Evolutionary conservation across 2,797 vertebrate species (phyloP), one percentile per base, ranked within the genome.

Genomic region (Smutsia gigantea): DNA sequence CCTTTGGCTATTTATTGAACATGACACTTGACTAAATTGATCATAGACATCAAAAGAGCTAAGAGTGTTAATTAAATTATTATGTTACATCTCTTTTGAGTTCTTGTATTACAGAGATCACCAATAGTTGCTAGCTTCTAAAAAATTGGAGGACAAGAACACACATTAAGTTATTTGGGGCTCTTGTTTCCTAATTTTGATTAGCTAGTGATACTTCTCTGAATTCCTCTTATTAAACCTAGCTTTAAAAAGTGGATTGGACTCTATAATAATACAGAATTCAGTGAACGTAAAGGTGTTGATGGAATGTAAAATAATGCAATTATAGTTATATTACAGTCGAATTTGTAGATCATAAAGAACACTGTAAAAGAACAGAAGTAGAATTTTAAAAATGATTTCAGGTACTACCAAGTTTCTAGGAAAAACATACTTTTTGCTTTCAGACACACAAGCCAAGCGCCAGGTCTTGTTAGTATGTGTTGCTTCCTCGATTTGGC

Each of bases 61-160:
- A 69, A 86, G 55, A 77, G 49, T 92, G 17, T 84, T 94, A 87
- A 95, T 84, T 94, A 87, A 95, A 92, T 97, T 97, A 87, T 90
- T 97, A 72, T 53, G 17, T 90, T 77, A 49, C 75, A 90, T 92
- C 87, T 86, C 94, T 72, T 92, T 97, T 75, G 77, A 95, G 19
- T 97, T 98, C 81, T 69, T 95, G 1, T 72, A 84, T 46, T 86
- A 90, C 27, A 92, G 66, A 94, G 27, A 27, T 96, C 72, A 88
- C 31, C 57, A 71, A 77, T 29, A 66, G 37, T 87, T 90, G 69
- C 87, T 90, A 90, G 37, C 39, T 63, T 88, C 21, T 87, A 29
- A 93, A 94, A 78, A 25, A 25, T 57, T 18, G 68, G 17, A 81
- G n/a, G n/a, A n/a, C 71, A 75, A 90, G 63, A 84, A 57, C 14